A percentile compares a stretch with the other conserved stretches of the same genome.
Conservation (phyloP, 2,888 invertebrate genomes). For the Microdon myrmicae region DNA sequence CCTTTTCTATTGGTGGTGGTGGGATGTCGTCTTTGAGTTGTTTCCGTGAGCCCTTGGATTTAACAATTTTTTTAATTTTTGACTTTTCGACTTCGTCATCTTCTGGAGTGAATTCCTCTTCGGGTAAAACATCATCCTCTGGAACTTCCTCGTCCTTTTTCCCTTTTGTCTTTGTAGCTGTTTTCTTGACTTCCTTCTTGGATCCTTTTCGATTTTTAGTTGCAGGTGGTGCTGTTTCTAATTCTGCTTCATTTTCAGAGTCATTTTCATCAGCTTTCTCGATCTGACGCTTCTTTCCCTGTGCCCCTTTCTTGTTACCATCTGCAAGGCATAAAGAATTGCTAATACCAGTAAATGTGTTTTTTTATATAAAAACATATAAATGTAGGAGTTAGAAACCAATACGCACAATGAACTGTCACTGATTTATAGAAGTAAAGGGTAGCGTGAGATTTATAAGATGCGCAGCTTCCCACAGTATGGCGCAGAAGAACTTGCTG, state of each 20-base stretch:
- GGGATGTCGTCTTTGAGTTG: conserved; percentile 31
- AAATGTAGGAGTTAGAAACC: too few relatives aligned
- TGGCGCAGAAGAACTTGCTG: too few relatives aligned
- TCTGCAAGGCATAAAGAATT: too few relatives aligned
- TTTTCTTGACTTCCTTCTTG: conserved; percentile 33
- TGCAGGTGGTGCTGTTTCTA: conserved; percentile 8
- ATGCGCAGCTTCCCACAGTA: too few relatives aligned
- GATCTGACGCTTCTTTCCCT: conserved; percentile 25
- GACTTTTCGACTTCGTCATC: conserved; percentile 4
- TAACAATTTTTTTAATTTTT: conserved; percentile 28
- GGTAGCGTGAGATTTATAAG: too few relatives aligned
- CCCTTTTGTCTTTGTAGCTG: conserved; percentile 23
- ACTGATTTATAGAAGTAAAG: too few relatives aligned
- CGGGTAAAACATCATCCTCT: conserved; percentile 39
- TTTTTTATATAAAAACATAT: too few relatives aligned
- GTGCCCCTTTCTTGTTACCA: conserved; percentile 28
- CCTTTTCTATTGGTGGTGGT: conserved; percentile 22
- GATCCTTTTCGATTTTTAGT: conserved; percentile 25
- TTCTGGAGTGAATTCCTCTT: conserved; percentile 40
- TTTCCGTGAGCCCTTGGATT: conserved; percentile 43
- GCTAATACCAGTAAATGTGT: too few relatives aligned
- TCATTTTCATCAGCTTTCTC: conserved; percentile 22
- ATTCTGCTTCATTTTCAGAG: conserved; percentile 3
- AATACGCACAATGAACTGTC: too few relatives aligned
- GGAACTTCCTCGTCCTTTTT: conserved; percentile 29